Conservation (phyloP, 2,797 vertebrate species). For the Tadarida brasiliensis region DNA sequence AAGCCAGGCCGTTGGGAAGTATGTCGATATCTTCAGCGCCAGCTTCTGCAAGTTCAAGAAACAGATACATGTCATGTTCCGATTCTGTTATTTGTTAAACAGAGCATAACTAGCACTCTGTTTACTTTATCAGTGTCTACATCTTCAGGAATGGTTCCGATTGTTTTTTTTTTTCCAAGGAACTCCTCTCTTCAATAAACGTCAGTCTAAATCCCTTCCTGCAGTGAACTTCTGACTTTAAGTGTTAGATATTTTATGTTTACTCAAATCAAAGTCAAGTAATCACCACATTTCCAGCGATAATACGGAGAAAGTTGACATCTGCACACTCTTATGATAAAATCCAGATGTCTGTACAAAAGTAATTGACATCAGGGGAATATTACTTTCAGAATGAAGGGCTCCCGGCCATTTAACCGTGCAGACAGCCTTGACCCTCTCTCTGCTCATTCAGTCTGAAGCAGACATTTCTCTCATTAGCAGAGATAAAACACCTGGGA, state of each 20-base stretch:
- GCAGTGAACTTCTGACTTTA: slow-evolving; percentile 76
- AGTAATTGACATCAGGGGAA: slow-evolving; percentile 84
- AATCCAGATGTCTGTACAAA: slow-evolving; percentile 81
- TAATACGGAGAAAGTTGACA: slow-evolving; percentile 74
- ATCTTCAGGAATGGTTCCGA: slow-evolving; percentile 41
- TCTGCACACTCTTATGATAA: slow-evolving; percentile 72
- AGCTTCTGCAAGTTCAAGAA: slow-evolving; percentile 87
- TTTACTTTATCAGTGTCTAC: slow-evolving; percentile 51
- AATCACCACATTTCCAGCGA: slow-evolving; percentile 72
- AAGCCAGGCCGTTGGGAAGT: slow-evolving; percentile 91
- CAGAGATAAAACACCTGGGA: slow-evolving; percentile 78
- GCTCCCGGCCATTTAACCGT: slow-evolving; percentile 75
- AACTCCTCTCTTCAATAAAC: slow-evolving; percentile 63
- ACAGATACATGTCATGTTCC: slow-evolving; percentile 68
- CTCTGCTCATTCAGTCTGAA: slow-evolving; percentile 63
- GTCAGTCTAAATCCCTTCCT: slow-evolving; percentile 69
- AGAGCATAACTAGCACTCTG: not conserved
- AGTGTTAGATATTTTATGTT: slow-evolving; percentile 74
- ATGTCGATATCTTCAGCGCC: slow-evolving; percentile 96
- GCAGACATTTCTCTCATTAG: slow-evolving; percentile 78
- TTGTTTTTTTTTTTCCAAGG: slow-evolving; percentile 3
- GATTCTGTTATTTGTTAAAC: slow-evolving; percentile 45
- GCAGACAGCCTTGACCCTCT: slow-evolving; percentile 74
- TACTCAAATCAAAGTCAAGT: slow-evolving; percentile 83
- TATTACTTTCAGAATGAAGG: slow-evolving; percentile 75